Conservation (phyloP, 2,888 invertebrate species). For the Eupithecia tripunctaria region DNA sequence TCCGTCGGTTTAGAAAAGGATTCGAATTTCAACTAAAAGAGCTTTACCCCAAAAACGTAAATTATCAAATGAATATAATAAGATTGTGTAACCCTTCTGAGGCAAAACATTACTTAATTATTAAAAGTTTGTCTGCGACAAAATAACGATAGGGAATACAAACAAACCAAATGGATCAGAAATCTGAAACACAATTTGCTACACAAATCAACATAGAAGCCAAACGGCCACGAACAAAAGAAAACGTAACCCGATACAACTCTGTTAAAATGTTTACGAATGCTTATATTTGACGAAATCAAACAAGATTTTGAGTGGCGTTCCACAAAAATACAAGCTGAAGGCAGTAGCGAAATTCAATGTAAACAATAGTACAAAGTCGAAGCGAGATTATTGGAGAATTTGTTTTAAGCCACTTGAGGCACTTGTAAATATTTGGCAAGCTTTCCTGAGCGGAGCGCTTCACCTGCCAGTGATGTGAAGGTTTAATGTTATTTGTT, state of each 20-base stretch:
- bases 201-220: conserved; percentile 47
- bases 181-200: conserved; percentile 34
- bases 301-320: conserved; percentile 78
- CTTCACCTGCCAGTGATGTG: conserved; percentile 38
- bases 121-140: not conserved
- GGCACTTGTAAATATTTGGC: conserved; percentile 81
- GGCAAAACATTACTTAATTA: not conserved
- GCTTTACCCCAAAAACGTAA: not conserved
- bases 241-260: conserved; percentile 75
- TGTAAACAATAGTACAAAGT: conserved; percentile 77
- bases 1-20: not conserved
- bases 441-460: conserved; percentile 65
- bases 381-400: conserved; percentile 79
- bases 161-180: conserved; percentile 26
- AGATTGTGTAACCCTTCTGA: not conserved
- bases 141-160: conserved; percentile 1
- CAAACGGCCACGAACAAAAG: conserved; percentile 62
- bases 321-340: conserved; percentile 73
- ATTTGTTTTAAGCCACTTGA: conserved; percentile 83
- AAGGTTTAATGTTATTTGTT: conserved; percentile 68
- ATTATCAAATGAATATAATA: not conserved
- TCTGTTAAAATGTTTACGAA: conserved; percentile 78
- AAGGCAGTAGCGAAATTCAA: conserved; percentile 73
- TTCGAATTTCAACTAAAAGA: not conserved
- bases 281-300: conserved; percentile 80